phyloP scores from a whole-genome alignment of 2,113 vertebrate species.

The Ictalurus furcatus region DNA sequence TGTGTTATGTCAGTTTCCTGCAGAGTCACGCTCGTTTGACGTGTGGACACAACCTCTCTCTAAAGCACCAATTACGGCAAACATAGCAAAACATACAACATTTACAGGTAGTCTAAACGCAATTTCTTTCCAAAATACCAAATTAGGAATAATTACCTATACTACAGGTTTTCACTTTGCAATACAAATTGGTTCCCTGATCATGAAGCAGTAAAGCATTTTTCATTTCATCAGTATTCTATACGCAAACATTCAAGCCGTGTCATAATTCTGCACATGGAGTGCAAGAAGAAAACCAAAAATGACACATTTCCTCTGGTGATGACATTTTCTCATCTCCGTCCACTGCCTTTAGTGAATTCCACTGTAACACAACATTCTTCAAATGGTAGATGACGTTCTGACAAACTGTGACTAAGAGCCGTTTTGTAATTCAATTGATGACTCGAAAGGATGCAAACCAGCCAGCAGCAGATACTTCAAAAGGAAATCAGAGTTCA shows the following conservation, averaged over 20 bases:
- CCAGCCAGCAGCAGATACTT: not conserved
- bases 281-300: not conserved
- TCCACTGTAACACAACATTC: slow-evolving; percentile 9
- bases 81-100: not conserved
- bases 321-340: not conserved
- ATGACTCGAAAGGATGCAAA: slow-evolving; percentile 28
- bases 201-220: not conserved
- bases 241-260: not conserved
- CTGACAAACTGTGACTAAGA: slow-evolving; percentile 56
- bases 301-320: slow-evolving; percentile 19
- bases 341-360: not conserved
- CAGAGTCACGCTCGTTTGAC: not conserved
- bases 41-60: not conserved
- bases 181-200: not conserved
- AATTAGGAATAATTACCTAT: not conserved
- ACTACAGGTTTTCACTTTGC: not conserved
- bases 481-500: not conserved
- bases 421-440: slow-evolving; percentile 50
- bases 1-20: slow-evolving; percentile 15
- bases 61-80: not conserved
- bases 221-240: not conserved
- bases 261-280: not conserved
- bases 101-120: not conserved
- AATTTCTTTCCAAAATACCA: not conserved
- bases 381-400: slow-evolving; percentile 10